Base-by-base conservation (phyloP, 2,113 vertebrate genomes). In the Caracal caracal region DNA sequence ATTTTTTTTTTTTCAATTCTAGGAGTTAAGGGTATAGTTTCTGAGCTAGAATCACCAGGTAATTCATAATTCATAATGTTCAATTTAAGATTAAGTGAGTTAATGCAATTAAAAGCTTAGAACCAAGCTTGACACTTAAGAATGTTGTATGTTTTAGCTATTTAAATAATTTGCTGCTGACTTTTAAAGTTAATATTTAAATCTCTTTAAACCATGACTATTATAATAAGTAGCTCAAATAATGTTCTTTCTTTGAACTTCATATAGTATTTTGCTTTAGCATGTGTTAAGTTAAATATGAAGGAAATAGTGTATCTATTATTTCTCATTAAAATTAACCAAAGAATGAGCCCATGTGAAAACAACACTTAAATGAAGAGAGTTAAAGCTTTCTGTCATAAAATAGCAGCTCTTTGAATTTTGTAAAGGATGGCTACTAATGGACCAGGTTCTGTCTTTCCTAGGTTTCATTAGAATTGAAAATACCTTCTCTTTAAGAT, bases 21-120 rank as follows among this genome's bases (percentile, higher is more conserved):
- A 24, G 17, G 10, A 68, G 10, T 37, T 40, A 30, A 65, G 40
- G 40, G 3, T 66, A 22, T 9, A 47, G 2, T 65, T 78, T 93
- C 61, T 95, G 33, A 86, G 24, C 28, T 53, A n/a, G 13, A 86
- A 51, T 63, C 59, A 86, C 37, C 28, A 35, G 13, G 68, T 63
- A 89, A 10, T 61, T 94, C 59, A 40, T 92, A 51, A 70, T 19
- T 49, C 43, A 49, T 30, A 88, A 56, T 10, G 26, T 79, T 87
- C 47, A 79, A 49, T 95, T 93, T 33, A 87, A 49, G 51, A 35
- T 93, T 83, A 66, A 76, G 24, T 79, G 33, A 84, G 47, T 88
- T 71, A 79, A 66, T 93, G 47, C 63, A 96, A n/a, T 91, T 59
- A 86, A 83, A n/a, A 66, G 3, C 28, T 68, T 95, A 70, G 30